Base-by-base conservation (phyloP, 2,888 invertebrate species). In the Theretra japonica region DNA sequence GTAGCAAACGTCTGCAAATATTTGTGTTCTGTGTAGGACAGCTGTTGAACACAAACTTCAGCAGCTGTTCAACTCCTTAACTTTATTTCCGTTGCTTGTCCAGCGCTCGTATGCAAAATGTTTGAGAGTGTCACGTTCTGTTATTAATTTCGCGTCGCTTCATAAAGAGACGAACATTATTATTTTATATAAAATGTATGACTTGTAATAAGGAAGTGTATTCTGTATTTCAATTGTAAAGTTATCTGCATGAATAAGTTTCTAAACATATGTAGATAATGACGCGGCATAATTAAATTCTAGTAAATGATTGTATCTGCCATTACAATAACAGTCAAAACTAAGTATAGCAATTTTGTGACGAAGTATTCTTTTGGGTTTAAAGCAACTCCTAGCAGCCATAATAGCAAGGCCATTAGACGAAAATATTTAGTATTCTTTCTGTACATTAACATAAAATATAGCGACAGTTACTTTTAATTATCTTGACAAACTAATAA, bases 41-140 rank as follows among this genome's bases (percentile, higher is more conserved):
- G 62, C 41, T 62, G 62, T 60, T 19, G 30, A 60, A 33, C 21
- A 41, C 41, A 21, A 57, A 69, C 57, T 57, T 56, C 33, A 69
- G 69, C 57, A 69, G 69, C 57, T 69, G 69, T 69, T 57, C 56
- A 57, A 69, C 69, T 33, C 69, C 41, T 57, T 57, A 69, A 57
- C 69, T 69, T 30, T 69, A 57, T 69, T 57, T 69, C 57, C 69
- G 57, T 62, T 21, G 41, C 41, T 33, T 62, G 41, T 28, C 59
- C 28, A 58, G 68, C 25, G 25, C 28, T 28, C 30, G 57, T 69
- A 33, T 33, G 57, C 57, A 57, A 57, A 69, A 69, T 57, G 69
- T 69, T 56, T 58, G 69, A 57, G 33, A 69, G 5, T 69, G 69
- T 7, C 69, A 57, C 30, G n/a, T 56, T 23, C 21, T 19, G 53